Base-by-base conservation (phyloP, 1,140 invertebrate genomes). In the Pantala flavescens region DNA sequence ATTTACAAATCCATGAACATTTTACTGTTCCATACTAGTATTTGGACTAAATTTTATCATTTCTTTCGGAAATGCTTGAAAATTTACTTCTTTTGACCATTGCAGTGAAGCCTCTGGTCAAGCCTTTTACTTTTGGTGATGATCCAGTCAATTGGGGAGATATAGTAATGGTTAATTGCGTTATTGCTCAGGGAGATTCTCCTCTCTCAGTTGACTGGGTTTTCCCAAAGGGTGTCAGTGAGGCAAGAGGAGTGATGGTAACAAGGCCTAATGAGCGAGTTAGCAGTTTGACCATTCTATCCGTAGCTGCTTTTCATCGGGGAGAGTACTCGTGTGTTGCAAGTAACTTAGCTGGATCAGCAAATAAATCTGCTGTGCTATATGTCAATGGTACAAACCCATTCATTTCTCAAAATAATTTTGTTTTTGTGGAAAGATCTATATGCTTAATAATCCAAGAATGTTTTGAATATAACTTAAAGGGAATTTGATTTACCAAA, bases 111-210 rank as follows among this genome's bases (percentile, higher is more conserved):
- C 90, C 91, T 24, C 87, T 89, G 84, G 89, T 93, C 77, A 86
- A 88, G 83, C 90, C 89, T 73, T 91, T 92, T 81, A 82, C 85
- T 72, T 91, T 92, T 79, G 89, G 89, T 24, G 88, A 90, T 75
- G 87, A 90, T 70, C 85, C 87, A 43, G 28, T 42, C 71, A 23
- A 72, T 23, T 72, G 23, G 28, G 85, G 84, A 5, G 82, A 84
- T 75, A 79, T 84, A 71, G 81, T 83, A 11, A 81, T 82, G 12
- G 78, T 87, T 21, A 83, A 82, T 0, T 86, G 86, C 78, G 80
- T 79, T 72, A 76, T 82, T 16, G 75, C 79, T 75, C 78, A 82
- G 75, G 82, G 82, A 11, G 80, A 78, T 63, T 74, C 75, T 43
- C 78, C 78, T 19, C 43, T 78, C 23, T 55, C 73, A 11, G 74